These are phyloP conservation scores for Drosophila incognita DNA, from an alignment of 2,888 invertebrate genomes.

Conservation along the genomic window DNA sequence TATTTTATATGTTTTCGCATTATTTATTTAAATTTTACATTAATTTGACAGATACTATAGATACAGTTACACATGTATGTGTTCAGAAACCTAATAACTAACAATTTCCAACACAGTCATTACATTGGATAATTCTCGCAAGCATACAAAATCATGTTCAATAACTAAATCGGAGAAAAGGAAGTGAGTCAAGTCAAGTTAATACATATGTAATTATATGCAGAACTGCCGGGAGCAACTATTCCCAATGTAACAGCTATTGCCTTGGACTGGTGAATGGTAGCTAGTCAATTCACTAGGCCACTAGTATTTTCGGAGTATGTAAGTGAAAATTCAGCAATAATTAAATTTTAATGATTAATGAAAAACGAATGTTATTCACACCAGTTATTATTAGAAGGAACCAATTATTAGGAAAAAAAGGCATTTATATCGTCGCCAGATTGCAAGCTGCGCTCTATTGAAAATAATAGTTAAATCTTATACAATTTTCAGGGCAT, in stretches of 20 bases:
- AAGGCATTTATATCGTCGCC: neutral
- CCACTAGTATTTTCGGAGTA: constrained; percentile 9
- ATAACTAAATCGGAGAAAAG: neutral
- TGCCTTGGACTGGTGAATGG: constrained; percentile 16
- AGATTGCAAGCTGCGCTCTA: neutral
- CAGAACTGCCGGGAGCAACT: constrained; percentile 8
- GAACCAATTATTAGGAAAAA: constrained; percentile 6
- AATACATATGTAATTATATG: constrained; percentile 1
- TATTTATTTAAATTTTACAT: neutral
- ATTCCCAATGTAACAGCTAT: constrained; percentile 3
- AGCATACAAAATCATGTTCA: constrained; percentile 1
- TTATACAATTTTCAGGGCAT: constrained; percentile 9
- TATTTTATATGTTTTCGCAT: neutral
- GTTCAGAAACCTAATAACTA: constrained; percentile 1
- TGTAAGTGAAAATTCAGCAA: constrained; percentile 9
- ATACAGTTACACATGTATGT: neutral
- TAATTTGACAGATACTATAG: neutral
- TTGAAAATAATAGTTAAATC: constrained; percentile 1
- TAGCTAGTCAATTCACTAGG: constrained; percentile 12
- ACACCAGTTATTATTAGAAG: constrained; percentile 5
- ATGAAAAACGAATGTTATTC: constrained; percentile 9
- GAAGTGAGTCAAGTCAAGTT: constrained; percentile 3
- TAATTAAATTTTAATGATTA: constrained; percentile 7
- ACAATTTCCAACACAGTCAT: constrained; percentile 6
- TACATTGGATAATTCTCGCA: constrained; percentile 3